Evolutionary conservation across 30 jellyfish, hydroid and myxozoan genomes (phyloP), one percentile per base, ranked within the genome.

Genomic region (Haliclystus octoradiatus): DNA sequence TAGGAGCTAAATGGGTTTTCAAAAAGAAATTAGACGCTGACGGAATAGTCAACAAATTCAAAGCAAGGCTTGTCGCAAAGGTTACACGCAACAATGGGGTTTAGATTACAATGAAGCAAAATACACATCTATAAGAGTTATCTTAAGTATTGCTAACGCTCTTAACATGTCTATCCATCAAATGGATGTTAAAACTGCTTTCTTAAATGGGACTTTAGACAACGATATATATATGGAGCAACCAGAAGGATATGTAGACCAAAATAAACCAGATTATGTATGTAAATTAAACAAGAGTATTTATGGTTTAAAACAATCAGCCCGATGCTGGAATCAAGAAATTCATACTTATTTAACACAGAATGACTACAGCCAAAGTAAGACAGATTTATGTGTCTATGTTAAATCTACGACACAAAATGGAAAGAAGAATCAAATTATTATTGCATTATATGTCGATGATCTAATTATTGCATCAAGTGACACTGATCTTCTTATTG

Each of bases 51-150:
- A 76, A 71, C 32, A 71, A 76, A 47, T 53, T 50, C 82, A 71
- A 71, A 69, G 82, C 82, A 51, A 76, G 82, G 32, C 68, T 71
- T 27, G 82, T 71, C 27, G 82, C 78, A 26, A 71, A 71, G 77
- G 82, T 30, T 71, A 71, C 52, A 32, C 64, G 75, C 82, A 71
- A 62, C 12, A 69, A 29, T 63, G 52, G 63, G 82, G 82, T n/a
- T 31, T 71, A 14, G 82, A 71, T 19, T 40, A 69, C 75, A 63
- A 47, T 22, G 79, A 69, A 47, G 69, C 76, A 23, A 35, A 69
- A 25, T 30, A 61, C 32, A 57, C 26, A 1, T 63, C 84, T 1
- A 61, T 73, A 15, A 22, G 77, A n/a, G 0, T 65, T n/a, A 2
- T 73, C 7, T 62, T 73, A 2, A 62, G 69, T 9, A 14, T 62